These are phyloP conservation scores for Cariama cristata DNA, from an alignment of 2,113 vertebrate species.

Conservation along the genomic window DNA sequence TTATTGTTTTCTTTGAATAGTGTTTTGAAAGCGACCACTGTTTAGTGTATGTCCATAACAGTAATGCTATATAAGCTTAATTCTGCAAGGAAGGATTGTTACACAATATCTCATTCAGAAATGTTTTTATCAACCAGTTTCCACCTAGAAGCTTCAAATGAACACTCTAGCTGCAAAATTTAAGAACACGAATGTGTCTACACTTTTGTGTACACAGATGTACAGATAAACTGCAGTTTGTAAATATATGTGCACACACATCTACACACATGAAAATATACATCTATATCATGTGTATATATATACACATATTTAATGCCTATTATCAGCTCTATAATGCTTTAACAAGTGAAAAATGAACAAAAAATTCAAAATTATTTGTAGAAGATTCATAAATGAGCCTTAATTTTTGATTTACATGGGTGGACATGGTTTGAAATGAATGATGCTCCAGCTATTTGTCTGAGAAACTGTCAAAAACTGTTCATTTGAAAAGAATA, in stretches of 20 bases:
- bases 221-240: background rate
- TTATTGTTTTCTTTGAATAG: background rate
- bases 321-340: background rate
- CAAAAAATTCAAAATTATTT: background rate
- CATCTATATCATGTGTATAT: fast-evolving
- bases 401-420: background rate
- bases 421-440: background rate
- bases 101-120: background rate
- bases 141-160: background rate
- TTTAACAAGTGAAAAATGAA: background rate
- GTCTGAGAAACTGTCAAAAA: background rate
- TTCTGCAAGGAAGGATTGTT: background rate
- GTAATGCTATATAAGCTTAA: background rate
- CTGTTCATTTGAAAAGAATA: background rate
- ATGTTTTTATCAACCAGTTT: background rate
- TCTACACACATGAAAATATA: background rate
- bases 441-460: background rate
- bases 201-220: fast-evolving
- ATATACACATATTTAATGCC: background rate
- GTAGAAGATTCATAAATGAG: background rate
- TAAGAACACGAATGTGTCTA: background rate
- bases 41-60: background rate
- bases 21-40: background rate
- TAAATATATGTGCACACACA: background rate
- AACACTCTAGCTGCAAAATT: background rate